Evolutionary conservation across 2,888 invertebrate genomes (phyloP).

Genomic region (Alitta virens): DNA sequence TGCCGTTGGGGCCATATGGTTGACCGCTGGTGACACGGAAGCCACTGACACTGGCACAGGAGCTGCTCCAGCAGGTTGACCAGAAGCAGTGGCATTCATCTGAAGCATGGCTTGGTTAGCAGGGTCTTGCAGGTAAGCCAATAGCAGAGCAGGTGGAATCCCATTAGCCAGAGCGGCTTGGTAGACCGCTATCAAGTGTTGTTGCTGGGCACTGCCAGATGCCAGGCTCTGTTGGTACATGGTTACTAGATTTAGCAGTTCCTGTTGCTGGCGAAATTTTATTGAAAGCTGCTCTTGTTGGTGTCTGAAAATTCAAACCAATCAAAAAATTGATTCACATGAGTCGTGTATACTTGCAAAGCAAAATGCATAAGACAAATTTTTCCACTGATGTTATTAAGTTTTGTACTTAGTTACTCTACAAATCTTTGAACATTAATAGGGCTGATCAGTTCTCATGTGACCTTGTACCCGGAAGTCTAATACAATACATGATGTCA

Average conservation of each 20-base stretch:
- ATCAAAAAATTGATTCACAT: background rate
- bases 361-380: too few relatives aligned
- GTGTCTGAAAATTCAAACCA: background rate
- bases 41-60: background rate
- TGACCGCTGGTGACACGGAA: too few relatives aligned
- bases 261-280: background rate
- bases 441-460: too few relatives aligned
- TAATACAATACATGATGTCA: too few relatives aligned
- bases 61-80: background rate
- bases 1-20: background rate
- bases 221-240: background rate
- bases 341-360: background rate
- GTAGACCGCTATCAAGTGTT: background rate
- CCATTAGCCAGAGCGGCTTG: background rate
- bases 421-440: too few relatives aligned
- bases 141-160: background rate
- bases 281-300: background rate
- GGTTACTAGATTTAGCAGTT: background rate
- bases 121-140: background rate
- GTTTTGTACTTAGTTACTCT: too few relatives aligned
- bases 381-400: too few relatives aligned
- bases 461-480: too few relatives aligned
- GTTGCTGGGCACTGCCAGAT: background rate
- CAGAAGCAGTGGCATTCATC: background rate
- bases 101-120: background rate